phyloP scores from a whole-genome alignment of 1,140 invertebrate genomes.

The Sipha flava region DNA sequence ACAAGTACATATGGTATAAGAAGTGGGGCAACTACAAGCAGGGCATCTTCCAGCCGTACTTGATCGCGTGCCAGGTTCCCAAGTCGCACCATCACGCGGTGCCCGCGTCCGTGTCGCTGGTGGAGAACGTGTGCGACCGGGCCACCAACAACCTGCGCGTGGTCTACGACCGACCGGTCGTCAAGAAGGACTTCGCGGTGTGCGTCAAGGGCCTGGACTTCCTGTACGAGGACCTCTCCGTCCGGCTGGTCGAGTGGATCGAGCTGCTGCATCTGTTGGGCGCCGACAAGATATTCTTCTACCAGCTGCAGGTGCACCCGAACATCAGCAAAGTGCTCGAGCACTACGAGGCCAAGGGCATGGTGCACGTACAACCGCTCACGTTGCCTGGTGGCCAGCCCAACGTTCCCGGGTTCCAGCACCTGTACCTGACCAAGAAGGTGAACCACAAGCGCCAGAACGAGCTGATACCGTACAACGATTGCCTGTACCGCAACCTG shows the following conservation, averaged over 20 bases:
- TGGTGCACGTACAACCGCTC: slow-evolving; percentile 73
- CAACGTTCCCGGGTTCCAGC: slow-evolving; percentile 77
- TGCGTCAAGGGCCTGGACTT: slow-evolving; percentile 92
- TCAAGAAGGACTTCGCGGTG: slow-evolving; percentile 77
- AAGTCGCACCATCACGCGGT: slow-evolving; percentile 60
- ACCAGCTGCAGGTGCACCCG: slow-evolving; percentile 79
- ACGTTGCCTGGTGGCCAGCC: slow-evolving; percentile 85
- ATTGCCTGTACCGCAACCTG: slow-evolving; percentile 88
- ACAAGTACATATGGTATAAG: slow-evolving; percentile 88
- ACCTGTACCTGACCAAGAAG: slow-evolving; percentile 80
- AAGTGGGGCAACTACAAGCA: slow-evolving; percentile 93
- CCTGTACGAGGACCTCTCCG: slow-evolving; percentile 79
- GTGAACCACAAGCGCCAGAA: slow-evolving; percentile 87
- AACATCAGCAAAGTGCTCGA: slow-evolving; percentile 82
- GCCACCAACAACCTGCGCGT: slow-evolving; percentile 80
- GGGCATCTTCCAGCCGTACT: slow-evolving; percentile 81
- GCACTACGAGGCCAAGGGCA: slow-evolving; percentile 66
- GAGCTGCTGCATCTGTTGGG: slow-evolving; percentile 77
- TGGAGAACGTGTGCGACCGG: slow-evolving; percentile 73
- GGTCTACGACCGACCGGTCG: slow-evolving; percentile 61
- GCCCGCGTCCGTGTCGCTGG: slow-evolving; percentile 76
- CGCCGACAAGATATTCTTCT: slow-evolving; percentile 87
- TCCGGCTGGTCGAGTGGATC: slow-evolving; percentile 89
- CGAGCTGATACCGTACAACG: slow-evolving; percentile 93
- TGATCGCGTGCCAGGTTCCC: slow-evolving; percentile 79